A percentile compares a stretch with the other conserved stretches of the same genome.
Conservation (phyloP, 2,888 invertebrate species). For the Spilarctia lutea region DNA sequence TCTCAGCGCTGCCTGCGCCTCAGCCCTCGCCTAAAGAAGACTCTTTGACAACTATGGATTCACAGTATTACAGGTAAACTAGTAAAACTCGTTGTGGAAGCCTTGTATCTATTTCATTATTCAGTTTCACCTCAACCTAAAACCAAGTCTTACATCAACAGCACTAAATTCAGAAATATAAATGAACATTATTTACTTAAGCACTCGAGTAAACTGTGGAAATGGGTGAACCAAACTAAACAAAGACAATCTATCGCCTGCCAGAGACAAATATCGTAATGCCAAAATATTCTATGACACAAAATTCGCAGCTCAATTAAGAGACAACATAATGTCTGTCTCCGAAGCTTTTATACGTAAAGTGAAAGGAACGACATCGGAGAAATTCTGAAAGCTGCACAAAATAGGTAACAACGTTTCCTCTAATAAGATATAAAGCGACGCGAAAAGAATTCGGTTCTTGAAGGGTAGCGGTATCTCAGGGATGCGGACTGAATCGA, state of each 20-base stretch:
- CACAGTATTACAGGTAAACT: conserved; percentile 79
- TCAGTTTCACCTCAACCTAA: not conserved
- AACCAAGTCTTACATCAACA: not conserved
- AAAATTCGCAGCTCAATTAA: conserved; percentile 39
- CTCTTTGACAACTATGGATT: conserved; percentile 67
- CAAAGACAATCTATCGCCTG: conserved; percentile 4
- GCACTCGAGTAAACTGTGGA: not conserved
- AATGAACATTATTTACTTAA: not conserved
- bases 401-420: conserved; percentile 8
- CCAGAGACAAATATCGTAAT: conserved; percentile 22
- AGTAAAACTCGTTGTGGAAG: too few species aligned
- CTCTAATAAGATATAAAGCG: conserved; percentile 7
- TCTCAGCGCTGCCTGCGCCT: conserved; percentile 70
- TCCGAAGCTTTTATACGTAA: conserved; percentile 29
- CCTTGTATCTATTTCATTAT: not conserved
- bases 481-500: not conserved
- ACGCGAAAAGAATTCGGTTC: conserved; percentile 6
- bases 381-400: conserved; percentile 6
- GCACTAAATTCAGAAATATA: not conserved
- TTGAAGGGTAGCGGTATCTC: conserved; percentile 3
- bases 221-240: conserved; percentile 2
- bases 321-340: conserved; percentile 30
- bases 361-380: conserved; percentile 10
- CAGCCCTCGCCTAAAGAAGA: conserved; percentile 69
- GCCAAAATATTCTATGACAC: conserved; percentile 18